Conservation (phyloP, 2,888 invertebrate genomes). For the Spialia ferax region DNA sequence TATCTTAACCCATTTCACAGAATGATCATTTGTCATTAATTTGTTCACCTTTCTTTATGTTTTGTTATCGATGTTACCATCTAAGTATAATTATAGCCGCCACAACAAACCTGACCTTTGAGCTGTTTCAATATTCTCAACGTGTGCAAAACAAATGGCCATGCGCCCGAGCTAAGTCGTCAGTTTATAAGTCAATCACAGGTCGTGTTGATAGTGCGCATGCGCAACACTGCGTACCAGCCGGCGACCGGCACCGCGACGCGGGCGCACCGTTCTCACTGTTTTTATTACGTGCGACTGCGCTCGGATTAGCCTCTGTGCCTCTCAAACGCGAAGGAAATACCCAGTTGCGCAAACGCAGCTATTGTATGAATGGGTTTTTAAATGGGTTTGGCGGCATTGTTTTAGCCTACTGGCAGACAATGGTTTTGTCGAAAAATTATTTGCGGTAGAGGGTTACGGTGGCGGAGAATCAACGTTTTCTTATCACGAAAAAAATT, state of each 20-base stretch:
- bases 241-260: slow-evolving; percentile 6
- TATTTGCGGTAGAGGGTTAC: background rate
- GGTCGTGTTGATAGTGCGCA: slow-evolving; percentile 1
- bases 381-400: slow-evolving; percentile 9
- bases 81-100: background rate
- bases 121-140: slow-evolving; percentile 1
- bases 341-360: slow-evolving; percentile 22
- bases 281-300: slow-evolving; percentile 58
- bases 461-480: background rate
- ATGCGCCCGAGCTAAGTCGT: background rate
- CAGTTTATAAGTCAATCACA: slow-evolving; percentile 1
- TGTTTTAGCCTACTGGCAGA: slow-evolving; percentile 13
- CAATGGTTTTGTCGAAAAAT: slow-evolving; percentile 10
- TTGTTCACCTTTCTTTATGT: background rate
- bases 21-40: background rate
- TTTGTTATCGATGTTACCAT: background rate
- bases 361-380: slow-evolving; percentile 34
- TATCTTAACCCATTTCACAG: background rate
- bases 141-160: background rate
- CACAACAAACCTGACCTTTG: background rate
- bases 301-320: slow-evolving; percentile 11
- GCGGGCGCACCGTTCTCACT: slow-evolving; percentile 54
- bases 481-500: background rate
- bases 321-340: slow-evolving; percentile 37
- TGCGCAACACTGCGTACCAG: slow-evolving; percentile 2